A percentile compares a stretch with the other conserved stretches of the same genome.
These are phyloP conservation scores for Tachysurus fulvidraco DNA, from an alignment of 2,113 vertebrate genomes.

Conservation along the genomic window DNA sequence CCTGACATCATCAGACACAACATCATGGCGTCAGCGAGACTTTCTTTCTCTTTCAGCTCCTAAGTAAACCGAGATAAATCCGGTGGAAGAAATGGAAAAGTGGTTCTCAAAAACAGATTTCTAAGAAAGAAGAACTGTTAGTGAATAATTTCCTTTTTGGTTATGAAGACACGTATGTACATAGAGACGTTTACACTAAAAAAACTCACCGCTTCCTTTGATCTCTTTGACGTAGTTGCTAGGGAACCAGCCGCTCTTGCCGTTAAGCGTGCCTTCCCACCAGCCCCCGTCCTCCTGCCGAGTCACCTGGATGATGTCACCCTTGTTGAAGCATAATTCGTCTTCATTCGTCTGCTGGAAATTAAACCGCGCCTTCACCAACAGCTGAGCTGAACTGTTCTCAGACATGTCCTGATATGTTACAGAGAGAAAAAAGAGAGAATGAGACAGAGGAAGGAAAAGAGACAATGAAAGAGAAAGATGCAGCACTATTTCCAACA, in stretches of 20 bases:
- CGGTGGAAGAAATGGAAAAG: too few species aligned
- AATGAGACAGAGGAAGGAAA: not conserved
- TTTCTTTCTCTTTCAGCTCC: too few species aligned
- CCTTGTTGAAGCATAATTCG: slow-evolving; percentile 92
- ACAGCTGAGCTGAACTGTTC: slow-evolving; percentile 80
- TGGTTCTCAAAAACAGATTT: too few species aligned
- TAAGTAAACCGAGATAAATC: too few species aligned
- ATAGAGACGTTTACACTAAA: not conserved
- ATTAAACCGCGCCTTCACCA: slow-evolving; percentile 90
- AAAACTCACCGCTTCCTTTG: slow-evolving; percentile 84
- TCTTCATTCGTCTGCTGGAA: slow-evolving; percentile 98
- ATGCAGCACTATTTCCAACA: not conserved
- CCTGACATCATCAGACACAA: too few species aligned
- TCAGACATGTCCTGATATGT: slow-evolving; percentile 92
- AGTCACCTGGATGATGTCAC: slow-evolving; percentile 90
- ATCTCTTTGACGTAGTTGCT: slow-evolving; percentile 97
- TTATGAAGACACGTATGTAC: not conserved
- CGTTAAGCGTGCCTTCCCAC: slow-evolving; percentile 91
- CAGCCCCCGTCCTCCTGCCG: slow-evolving; percentile 96
- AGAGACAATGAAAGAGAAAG: not conserved
- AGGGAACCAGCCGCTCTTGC: slow-evolving; percentile 94
- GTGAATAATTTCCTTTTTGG: not conserved
- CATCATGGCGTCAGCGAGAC: not conserved
- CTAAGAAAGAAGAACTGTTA: not conserved
- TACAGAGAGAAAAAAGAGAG: slow-evolving; percentile 4